Evolutionary conservation across 2,797 vertebrate species (phyloP), one percentile per base, ranked within the genome.

Genomic region (Acrossocheilus wenchowensis): DNA sequence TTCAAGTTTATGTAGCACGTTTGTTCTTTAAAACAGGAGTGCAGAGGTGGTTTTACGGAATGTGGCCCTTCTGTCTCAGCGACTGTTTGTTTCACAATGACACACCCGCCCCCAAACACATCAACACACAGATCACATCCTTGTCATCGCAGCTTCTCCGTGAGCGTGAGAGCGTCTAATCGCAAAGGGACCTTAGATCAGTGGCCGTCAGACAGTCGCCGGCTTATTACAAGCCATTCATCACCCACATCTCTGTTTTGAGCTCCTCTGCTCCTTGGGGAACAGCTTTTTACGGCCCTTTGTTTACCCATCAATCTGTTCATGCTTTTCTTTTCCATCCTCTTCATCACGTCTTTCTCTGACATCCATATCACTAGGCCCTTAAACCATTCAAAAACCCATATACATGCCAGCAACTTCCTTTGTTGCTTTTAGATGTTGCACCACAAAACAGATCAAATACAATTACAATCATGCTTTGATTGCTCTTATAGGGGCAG

Each of bases 191-290:
- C 91, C 89, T 91, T 93, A 93, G 89, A 91, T 92, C 93, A 93
- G 88, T 17, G 23, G 86, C 26, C 90, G 90, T 92, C 89, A 92
- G 89, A 91, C 93, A 92, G 91, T 94, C 45, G 86, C 90, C 87
- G 84, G 90, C 92, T 94, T 94, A 94, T 94, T 94, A 92, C 87
- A 68, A 91, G 89, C 85, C 92, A 93, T 94, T 95, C 92, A 93
- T 95, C 94, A 94, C 89, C 90, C 68, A 88, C 12, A n/a, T 87
- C 90, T 78, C 83, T 78, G 82, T 87, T 89, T 80, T 91, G 86
- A 88, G 90, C 90, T 87, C 87, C 11, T 17, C 85, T 87, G 88
- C 88, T 89, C 79, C 91, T 90, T 81, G 72, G 90, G 89, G 90
- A 89, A 48, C 17, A 81, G 62, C 84, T 89, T 91, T 91, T 92